Evolutionary conservation across 2,797 vertebrate genomes (phyloP), one percentile per base, ranked within the genome.

Genomic region (Myotis findleyi): DNA sequence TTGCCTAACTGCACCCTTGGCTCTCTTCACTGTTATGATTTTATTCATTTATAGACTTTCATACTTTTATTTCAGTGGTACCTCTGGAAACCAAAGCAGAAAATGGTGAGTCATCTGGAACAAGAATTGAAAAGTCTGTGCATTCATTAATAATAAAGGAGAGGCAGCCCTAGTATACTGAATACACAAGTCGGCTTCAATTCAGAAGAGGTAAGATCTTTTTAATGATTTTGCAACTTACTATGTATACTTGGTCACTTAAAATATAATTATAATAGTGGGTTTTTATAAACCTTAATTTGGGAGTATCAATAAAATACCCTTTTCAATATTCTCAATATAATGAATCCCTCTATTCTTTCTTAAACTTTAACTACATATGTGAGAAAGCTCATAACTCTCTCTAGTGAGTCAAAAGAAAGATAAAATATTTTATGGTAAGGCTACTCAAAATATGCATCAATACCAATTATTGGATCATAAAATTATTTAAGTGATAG

Each of bases 241-340:
- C 2, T 75, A 2, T 69, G 10, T 76, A 57, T 87, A 75, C 11
- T 62, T 90, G 23, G 5, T 38, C 16, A 79, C 6, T 47, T 80
- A 73, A 90, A 93, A 82, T 79, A 33, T 72, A 91, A 66, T 62
- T 51, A 33, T 85, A 55, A 64, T 23, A 79, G 53, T 79, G 20
- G 2, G 33, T 90, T 9, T 13, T 80, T 53, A 64, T n/a, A 62
- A 92, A 55, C 53, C 18, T 62, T 62, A 92, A 57, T 47, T 91
- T 91, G n/a, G 25, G 7, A 80, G 8, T 25, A 17, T n/a, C 5
- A 47, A 57, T 27, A 86, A 86, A 80, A 47, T 66, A 57, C 30
- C 7, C 73, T 81, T 80, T 87, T 87, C 11, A 33, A 8, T 71
- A 71, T 62, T 59, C 33, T 77, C 62, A 76, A 38, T 66, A 55